A percentile compares a stretch with the other conserved stretches of the same genome.
Conservation (phyloP, 2,797 vertebrate species). For the Emys orbicularis region DNA sequence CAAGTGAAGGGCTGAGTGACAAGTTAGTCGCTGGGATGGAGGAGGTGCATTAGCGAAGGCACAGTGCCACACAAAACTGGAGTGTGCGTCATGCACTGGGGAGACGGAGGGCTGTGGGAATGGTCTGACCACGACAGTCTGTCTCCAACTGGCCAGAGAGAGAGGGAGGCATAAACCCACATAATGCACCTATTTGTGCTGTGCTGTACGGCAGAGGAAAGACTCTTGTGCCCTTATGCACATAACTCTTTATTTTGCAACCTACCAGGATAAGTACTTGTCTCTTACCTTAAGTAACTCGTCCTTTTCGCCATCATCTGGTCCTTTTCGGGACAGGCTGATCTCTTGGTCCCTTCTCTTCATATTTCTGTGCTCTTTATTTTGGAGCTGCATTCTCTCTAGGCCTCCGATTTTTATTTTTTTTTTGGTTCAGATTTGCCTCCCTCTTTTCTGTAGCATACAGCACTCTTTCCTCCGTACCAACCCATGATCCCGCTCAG, state of each 20-base stretch:
- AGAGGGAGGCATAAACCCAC: not conserved
- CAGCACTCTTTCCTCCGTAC: not conserved
- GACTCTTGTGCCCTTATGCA: not conserved
- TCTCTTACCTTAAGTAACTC: not conserved
- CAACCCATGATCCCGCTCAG: not conserved
- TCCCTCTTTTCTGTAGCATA: not conserved
- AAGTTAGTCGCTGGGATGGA: not conserved
- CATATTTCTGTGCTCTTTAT: not conserved
- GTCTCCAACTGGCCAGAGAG: not conserved
- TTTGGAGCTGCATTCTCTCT: not conserved
- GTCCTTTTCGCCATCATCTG: not conserved
- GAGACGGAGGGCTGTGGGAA: not conserved
- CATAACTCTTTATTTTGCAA: not conserved
- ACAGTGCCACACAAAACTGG: not conserved
- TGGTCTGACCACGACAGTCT: not conserved
- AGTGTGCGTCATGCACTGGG: accelerated
- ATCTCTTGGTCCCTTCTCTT: not conserved
- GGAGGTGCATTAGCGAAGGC: not conserved
- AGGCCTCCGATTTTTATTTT: not conserved
- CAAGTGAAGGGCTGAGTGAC: not conserved
- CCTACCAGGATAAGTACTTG: not conserved
- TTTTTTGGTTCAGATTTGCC: not conserved
- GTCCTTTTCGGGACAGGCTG: accelerated
- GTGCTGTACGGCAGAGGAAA: not conserved
- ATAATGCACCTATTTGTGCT: accelerated